Base-by-base conservation (phyloP, 2,888 invertebrate species). In the Nemotelus pantherinus region DNA sequence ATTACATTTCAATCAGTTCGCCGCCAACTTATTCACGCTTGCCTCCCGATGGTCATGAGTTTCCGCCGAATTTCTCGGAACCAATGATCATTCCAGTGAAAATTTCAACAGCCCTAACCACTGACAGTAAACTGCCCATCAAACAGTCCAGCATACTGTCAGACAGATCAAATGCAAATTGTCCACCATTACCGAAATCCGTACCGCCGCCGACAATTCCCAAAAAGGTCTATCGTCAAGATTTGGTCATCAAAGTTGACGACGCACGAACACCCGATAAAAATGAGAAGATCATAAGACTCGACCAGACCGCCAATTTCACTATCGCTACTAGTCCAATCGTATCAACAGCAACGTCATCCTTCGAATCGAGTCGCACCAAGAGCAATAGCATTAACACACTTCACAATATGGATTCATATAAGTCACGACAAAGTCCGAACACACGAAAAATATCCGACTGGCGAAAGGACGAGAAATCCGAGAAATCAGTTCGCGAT, bases 401-500 rank as follows among this genome's bases (percentile, higher is more conserved):
- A 43, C 44, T 70, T 6, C 70, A 70, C 53, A 70, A 53, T 53
- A 63, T 74, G 63, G 74, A 74, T 48, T 41, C 45, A 25, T 67
- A 74, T 64, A 65, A 53, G 43, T 3, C 48, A 41, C 57, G 70
- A 43, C 76, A 77, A 0, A 64, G 60, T 57, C 67, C 74, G 3
- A 47, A 72, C 50, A 82, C 84, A 3, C 83, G 86, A 4, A 85
- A 86, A 44, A 81, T 85, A 6, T 86, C 86, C 78, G 86, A 87
- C 77, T 87, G 93, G 89, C 89, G 91, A 78, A 93, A 93, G 86
- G 93, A 94, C 87, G 93, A 94, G 82, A 92, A 92, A 83, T 94
- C 94, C 80, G 93, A 93, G 86, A 92, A 91, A 81, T 94, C 94
- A 83, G 94, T 95, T 77, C 91, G 93, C 83, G 95, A 95, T 84